Base-by-base conservation (phyloP, 2,888 invertebrate genomes). In the Agrotis clavis region DNA sequence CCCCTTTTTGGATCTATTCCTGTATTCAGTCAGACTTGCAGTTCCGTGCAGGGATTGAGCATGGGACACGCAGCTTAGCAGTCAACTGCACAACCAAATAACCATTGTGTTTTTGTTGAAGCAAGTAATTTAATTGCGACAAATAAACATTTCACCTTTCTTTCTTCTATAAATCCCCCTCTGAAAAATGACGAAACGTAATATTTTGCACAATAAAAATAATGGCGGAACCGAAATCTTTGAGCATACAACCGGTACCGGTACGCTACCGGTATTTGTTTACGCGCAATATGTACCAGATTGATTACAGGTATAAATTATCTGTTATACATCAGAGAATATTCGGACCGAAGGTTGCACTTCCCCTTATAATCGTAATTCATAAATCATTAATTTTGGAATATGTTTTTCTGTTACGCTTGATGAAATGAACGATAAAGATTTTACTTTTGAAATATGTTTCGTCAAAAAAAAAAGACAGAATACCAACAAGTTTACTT, bases 151-250 rank as follows among this genome's bases (percentile, higher is more conserved):
- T 41, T 41, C 11, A 41, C 11, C 1, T 9, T 41, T 41, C 11
- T 41, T 41, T 41, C 41, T 41, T 41, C 41, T 41, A 41, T 2
- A 41, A 41, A 41, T 16, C 13, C 41, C 4, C 14, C 6, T 19
- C 4, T 9, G 14, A 62, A 61, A 60, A 25, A 41, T 21, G 16
- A 48, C 4, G 18, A 41, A 14, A 4, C 4, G 16, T 13, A 21
- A 25, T 41, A 57, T 50, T n/a, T 66, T 21, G 14, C 7, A 1
- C 3, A 47, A 48, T 41, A 35, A 75, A 35, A 59, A 25, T 45
- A 72, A 81, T 86, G 88, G 87, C 86, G 80, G 83, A 80, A 78
- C 85, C 89, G 87, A 86, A 74, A 74, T 81, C 76, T 78, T 81
- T 63, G 71, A 71, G 67, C 84, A 67, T 76, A 82, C 71, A 79